Evolutionary conservation across 2,797 vertebrate genomes (phyloP), one percentile per base, ranked within the genome.

Genomic region (Crenuchus spilurus): DNA sequence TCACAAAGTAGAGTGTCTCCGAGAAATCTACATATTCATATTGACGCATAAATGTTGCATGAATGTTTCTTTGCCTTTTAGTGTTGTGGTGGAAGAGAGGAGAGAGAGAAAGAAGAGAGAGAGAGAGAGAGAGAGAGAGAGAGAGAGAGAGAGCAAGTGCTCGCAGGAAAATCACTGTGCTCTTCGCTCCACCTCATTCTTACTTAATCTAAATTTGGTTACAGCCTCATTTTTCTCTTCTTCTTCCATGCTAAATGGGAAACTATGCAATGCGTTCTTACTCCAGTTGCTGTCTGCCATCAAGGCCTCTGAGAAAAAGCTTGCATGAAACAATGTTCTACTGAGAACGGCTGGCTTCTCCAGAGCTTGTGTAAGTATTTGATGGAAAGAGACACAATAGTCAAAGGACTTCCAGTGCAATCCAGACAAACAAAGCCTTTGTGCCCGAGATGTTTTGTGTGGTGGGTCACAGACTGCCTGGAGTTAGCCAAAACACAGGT

Each of bases 21-120:
- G 33, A 49, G 20, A 58, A 70, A 74, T 69, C 57, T 69, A 64
- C 65, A 74, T 74, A 69, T 65, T 22, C 37, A 69, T 69, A 35
- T 51, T 48, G 30, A n/a, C 14, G 42, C 61, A 73, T 62, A 33
- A 31, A 71, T 65, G 57, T 70, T 48, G 41, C 61, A 76, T 31
- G 39, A 58, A 44, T 22, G 39, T 30, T 41, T 16, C 18, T 49
- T 22, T 22, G 24, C 24, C 71, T 31, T 37, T 30, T 39, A 44
- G 22, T n/a, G 66, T 22, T 28, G 26, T 52, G 18, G 16, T 26
- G 65, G 48, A 4, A 39, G 33, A 11, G 11, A 24, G 6, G 22
- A 44, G n/a, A n/a, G n/a, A n/a, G n/a, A n/a, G n/a, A n/a, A n/a
- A n/a, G n/a, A n/a, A n/a, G n/a, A n/a, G n/a, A n/a, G n/a, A n/a